phyloP scores from a whole-genome alignment of 2,113 vertebrate genomes.

The Callionymus lyra region DNA sequence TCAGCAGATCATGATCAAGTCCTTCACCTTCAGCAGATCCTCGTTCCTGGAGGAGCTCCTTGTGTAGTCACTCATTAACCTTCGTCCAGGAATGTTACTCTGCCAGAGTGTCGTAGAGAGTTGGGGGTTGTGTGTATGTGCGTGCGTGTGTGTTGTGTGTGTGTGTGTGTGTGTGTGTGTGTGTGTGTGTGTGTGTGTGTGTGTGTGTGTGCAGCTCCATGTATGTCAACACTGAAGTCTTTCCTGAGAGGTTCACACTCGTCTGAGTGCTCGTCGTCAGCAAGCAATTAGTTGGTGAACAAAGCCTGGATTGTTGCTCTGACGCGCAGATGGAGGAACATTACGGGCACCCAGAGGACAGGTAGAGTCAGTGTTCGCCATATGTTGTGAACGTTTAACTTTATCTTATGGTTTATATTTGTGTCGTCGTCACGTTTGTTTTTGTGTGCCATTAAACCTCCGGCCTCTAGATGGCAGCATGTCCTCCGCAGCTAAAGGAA shows the following conservation, averaged over 20 bases:
- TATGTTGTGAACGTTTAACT: too few relatives aligned
- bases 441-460: too few relatives aligned
- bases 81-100: background rate
- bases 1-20: background rate
- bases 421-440: too few relatives aligned
- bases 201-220: background rate
- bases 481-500: too few relatives aligned
- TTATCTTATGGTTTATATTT: too few relatives aligned
- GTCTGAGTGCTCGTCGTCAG: slow-evolving; percentile 19
- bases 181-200: too few relatives aligned
- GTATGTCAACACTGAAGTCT: slow-evolving; percentile 9
- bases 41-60: too few relatives aligned
- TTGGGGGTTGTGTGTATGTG: too few relatives aligned
- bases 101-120: background rate
- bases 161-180: too few relatives aligned
- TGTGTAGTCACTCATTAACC: background rate
- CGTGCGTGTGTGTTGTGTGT: too few relatives aligned
- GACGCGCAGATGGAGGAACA: background rate
- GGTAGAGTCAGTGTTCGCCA: too few relatives aligned
- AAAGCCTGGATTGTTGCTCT: slow-evolving; percentile 19
- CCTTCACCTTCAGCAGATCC: background rate
- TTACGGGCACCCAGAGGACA: background rate
- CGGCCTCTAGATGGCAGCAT: too few relatives aligned
- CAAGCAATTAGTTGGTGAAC: slow-evolving; percentile 23
- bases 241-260: slow-evolving; percentile 15